Conservation (phyloP, 1,140 invertebrate species). For the Drosophila azteca region DNA sequence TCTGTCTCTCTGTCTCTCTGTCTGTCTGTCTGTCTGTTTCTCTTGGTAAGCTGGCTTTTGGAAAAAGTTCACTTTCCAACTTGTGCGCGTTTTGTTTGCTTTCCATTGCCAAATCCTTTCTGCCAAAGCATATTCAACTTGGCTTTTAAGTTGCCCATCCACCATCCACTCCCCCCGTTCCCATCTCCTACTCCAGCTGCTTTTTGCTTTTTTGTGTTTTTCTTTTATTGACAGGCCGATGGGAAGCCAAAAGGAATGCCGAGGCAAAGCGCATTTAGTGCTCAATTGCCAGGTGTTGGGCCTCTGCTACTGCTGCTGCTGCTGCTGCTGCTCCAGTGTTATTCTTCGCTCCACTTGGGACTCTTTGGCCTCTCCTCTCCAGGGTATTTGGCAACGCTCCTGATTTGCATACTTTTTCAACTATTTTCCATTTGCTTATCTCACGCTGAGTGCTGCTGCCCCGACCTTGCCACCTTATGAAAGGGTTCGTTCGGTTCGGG, state of each 20-base stretch:
- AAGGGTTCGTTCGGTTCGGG: constrained; percentile 30
- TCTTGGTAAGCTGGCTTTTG: constrained; percentile 60
- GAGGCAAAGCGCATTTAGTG: constrained; percentile 69
- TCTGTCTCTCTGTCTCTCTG: constrained; percentile 4
- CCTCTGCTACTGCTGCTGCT: no score
- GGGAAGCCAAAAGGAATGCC: constrained; percentile 38
- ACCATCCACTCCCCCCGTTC: not conserved
- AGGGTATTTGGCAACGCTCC: constrained; percentile 9
- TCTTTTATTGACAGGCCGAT: constrained; percentile 58
- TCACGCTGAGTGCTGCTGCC: constrained; percentile 50
- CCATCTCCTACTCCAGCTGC: not conserved
- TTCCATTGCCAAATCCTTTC: constrained; percentile 77
- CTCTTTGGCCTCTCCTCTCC: constrained; percentile 19
- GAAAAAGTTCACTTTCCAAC: constrained; percentile 63
- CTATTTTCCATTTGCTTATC: constrained; percentile 73
- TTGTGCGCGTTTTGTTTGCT: constrained; percentile 68
- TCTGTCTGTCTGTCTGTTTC: constrained; percentile 7
- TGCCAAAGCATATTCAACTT: constrained; percentile 68
- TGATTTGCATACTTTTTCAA: constrained; percentile 77
- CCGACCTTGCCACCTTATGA: constrained; percentile 9
- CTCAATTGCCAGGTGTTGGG: constrained; percentile 71
- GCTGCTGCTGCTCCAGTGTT: no score
- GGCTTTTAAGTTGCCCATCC: constrained; percentile 57
- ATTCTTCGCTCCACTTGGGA: constrained; percentile 35
- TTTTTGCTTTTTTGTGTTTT: constrained; percentile 23